Conservation (phyloP, 2,888 invertebrate species). For the Agrotis puta region DNA sequence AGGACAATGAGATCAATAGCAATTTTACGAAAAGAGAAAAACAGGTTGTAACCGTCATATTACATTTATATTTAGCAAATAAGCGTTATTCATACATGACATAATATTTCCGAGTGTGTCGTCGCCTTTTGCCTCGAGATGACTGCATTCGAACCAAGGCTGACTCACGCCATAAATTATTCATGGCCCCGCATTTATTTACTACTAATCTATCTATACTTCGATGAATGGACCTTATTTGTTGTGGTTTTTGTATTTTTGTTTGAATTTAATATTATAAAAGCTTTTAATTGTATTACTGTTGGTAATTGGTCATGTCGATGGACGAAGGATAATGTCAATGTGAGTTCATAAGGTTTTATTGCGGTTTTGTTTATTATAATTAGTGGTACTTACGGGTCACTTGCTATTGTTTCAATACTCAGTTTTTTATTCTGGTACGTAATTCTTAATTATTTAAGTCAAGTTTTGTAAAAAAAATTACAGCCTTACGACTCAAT, state of each 20-base stretch:
- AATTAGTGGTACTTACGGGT: constrained; percentile 15
- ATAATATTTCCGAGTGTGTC: constrained; percentile 65
- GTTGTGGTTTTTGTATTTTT: constrained; percentile 47
- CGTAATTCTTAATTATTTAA: not conserved
- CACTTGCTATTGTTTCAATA: constrained; percentile 1
- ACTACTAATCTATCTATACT: constrained; percentile 54
- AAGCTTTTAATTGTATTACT: constrained; percentile 26
- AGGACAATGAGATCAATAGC: constrained; percentile 49
- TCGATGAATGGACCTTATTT: constrained; percentile 45
- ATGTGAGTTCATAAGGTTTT: not conserved
- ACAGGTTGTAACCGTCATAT: constrained; percentile 55
- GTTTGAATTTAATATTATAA: constrained; percentile 27
- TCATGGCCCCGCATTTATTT: constrained; percentile 64
- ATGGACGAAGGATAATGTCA: constrained; percentile 16
- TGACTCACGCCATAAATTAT: constrained; percentile 76
- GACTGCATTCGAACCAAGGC: constrained; percentile 74
- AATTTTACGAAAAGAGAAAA: constrained; percentile 44
- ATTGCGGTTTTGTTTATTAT: constrained; percentile 34
- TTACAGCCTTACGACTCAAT: not conserved
- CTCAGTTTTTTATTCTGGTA: not conserved
- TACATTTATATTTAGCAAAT: constrained; percentile 57
- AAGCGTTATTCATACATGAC: constrained; percentile 70
- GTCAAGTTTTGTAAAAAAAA: not conserved
- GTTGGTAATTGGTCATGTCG: constrained; percentile 1
- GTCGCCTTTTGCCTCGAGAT: constrained; percentile 65